Evolutionary conservation across 2,797 vertebrate genomes (phyloP), one percentile per base, ranked within the genome.

Genomic region (Paratrypauchen microcephalus): DNA sequence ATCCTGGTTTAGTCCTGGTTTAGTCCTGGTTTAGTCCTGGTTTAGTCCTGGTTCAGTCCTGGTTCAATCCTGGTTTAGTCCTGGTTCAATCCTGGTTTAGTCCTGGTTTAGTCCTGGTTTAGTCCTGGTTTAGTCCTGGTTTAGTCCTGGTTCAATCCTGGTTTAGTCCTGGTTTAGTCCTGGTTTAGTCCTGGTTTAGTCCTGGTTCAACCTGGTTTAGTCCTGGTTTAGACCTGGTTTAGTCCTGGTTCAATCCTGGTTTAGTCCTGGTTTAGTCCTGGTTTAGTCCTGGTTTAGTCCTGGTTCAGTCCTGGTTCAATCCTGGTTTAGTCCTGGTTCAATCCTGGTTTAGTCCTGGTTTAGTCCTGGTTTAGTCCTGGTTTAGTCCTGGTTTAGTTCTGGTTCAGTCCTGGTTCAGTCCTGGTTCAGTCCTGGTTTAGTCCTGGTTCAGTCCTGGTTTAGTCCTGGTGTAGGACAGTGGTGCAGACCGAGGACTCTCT

Each of bases 401-500:
- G 30, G 30, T 32, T 32, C 4, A 32, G 5, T 32, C 30, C 6
- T 32, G 30, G 5, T 32, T 32, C 4, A 32, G 30, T 32, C 30
- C 30, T 32, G 30, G 6, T 32, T 32, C 6, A 32, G 30, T 32
- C 30, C 30, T 32, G 5, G 30, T 32, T 6, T 6, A 32, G 30
- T 32, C 30, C 30, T 32, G 30, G 30, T 32, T 32, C 1, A 32
- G 3, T 80, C 66, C 71, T 30, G 3, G 30, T 3, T 30, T n/a
- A n/a, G n/a, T n/a, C 1, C 58, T 66, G 74, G 7, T 60, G 57
- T 78, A 48, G 65, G 52, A 26, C 56, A 15, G 75, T 68, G 74
- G 69, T 77, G 77, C 68, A 61, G 81, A 58, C 64, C 11, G 39
- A 41, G 39, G 69, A 78, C 76, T 65, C 64, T 1, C 26, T 30